Evolutionary conservation across 2,797 vertebrate genomes (phyloP).

Genomic region (Mus caroli): DNA sequence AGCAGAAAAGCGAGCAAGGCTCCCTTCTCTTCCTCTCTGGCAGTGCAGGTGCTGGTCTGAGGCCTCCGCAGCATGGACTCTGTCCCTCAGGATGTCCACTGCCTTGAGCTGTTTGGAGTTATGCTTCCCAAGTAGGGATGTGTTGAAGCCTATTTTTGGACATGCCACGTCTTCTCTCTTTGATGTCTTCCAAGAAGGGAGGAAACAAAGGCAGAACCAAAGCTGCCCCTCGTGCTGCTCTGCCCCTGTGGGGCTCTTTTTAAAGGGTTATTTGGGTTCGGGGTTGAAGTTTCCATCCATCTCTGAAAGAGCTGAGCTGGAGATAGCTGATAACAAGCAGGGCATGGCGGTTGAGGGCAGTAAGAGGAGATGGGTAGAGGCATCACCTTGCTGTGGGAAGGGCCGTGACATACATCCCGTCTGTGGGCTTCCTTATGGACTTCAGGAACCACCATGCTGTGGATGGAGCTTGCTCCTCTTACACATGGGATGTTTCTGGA

Average conservation of each 20-base stretch:
- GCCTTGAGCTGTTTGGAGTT: background rate
- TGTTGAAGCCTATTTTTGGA: conserved; percentile 58
- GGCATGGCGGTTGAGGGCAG: background rate
- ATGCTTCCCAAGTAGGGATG: fast-evolving
- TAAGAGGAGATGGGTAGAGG: background rate
- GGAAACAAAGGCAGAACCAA: conserved; percentile 38
- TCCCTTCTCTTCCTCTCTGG: background rate
- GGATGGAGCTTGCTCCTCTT: background rate
- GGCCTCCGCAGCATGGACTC: background rate
- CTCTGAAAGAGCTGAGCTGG: background rate
- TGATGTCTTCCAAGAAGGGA: conserved; percentile 42
- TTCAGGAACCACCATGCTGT: fast-evolving
- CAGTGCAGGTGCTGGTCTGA: fast-evolving
- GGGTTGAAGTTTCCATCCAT: conserved; percentile 44
- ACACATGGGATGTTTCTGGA: background rate
- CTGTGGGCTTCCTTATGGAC: background rate
- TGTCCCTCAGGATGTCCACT: fast-evolving
- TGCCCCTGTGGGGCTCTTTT: conserved; percentile 40
- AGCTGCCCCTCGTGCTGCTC: conserved; percentile 33
- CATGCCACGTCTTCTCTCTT: conserved; percentile 53
- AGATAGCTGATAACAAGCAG: background rate
- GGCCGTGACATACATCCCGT: background rate
- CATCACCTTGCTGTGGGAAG: background rate
- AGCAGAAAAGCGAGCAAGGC: background rate
- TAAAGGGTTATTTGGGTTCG: conserved; percentile 62